Base-by-base conservation (phyloP, 2,113 vertebrate genomes). In the Sander vitreus region DNA sequence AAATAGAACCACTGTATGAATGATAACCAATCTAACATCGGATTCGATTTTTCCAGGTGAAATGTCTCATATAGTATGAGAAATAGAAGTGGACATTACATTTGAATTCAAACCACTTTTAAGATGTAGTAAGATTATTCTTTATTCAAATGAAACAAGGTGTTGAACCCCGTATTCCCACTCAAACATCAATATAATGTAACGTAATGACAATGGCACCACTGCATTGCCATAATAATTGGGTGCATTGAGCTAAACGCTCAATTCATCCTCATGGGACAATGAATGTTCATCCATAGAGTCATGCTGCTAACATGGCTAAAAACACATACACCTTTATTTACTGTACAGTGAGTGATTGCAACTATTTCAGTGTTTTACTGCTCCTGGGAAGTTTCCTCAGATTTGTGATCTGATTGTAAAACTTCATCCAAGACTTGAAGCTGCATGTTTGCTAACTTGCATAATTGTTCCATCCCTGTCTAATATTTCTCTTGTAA, bases 401-500 rank as follows among this genome's bases (percentile, higher is more conserved):
- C 23, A 54, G 25, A 21, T 43, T 68, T 6, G 1, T 54, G 39
- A 82, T 66, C n/a, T 19, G 13, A 67, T 59, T 21, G 16, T n/a
- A 73, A 65, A 77, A 72, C 27, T 77, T 77, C 18, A 54, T 39
- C 15, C 14, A 66, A 27, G 5, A 53, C 59, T 58, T 50, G 5
- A 36, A 59, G 36, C 48, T 73, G 25, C 67, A 43, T 60, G 47
- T 76, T 60, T 79, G 59, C 65, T 30, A 80, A 76, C 80, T 76
- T 68, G n/a, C 66, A 60, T 87, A 83, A 77, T 58, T 50, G 60
- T 33, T 72, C 76, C n/a, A 57, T 68, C 39, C 21, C 39, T 14
- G 50, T 71, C 51, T 86, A 64, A 53, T 74, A 36, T 79, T 71
- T 63, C 76, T 79, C 36, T 59, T 13, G 51, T 76, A 48, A 59